Evolutionary conservation across 2,888 invertebrate species (phyloP).

Genomic region (Cataglyphis albicans): DNA sequence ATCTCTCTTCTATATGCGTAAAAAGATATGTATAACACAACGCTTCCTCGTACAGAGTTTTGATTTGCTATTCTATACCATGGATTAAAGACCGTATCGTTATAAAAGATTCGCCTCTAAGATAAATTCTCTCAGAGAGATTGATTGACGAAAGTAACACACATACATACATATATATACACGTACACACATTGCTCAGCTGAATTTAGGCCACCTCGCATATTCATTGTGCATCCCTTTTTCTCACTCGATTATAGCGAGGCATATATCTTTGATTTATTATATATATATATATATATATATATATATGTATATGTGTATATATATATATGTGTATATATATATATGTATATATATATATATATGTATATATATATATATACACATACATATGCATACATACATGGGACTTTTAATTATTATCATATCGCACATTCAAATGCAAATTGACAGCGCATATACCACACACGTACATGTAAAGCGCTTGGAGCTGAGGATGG

Average conservation of each 20-base stretch:
- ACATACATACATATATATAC: background rate
- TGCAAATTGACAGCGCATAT: conserved; percentile 55
- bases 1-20: conserved; percentile 27
- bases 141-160: conserved; percentile 52
- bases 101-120: conserved; percentile 9
- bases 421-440: conserved; percentile 63
- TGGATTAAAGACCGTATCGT: conserved; percentile 26
- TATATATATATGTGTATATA: no score
- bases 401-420: conserved; percentile 71
- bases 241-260: conserved; percentile 81
- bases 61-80: background rate
- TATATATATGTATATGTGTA: background rate
- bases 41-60: conserved; percentile 14
- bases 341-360: no score
- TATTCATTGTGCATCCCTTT: conserved; percentile 86
- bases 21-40: background rate
- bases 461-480: conserved; percentile 56
- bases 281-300: conserved; percentile 9
- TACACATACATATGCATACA: conserved; percentile 22
- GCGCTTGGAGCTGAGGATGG: conserved; percentile 61
- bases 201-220: conserved; percentile 82
- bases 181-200: conserved; percentile 72
- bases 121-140: conserved; percentile 36
- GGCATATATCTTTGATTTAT: conserved; percentile 80
- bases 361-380: no score